Conservation (phyloP, 2,888 invertebrate genomes). For the Stenichneumon culpator region DNA sequence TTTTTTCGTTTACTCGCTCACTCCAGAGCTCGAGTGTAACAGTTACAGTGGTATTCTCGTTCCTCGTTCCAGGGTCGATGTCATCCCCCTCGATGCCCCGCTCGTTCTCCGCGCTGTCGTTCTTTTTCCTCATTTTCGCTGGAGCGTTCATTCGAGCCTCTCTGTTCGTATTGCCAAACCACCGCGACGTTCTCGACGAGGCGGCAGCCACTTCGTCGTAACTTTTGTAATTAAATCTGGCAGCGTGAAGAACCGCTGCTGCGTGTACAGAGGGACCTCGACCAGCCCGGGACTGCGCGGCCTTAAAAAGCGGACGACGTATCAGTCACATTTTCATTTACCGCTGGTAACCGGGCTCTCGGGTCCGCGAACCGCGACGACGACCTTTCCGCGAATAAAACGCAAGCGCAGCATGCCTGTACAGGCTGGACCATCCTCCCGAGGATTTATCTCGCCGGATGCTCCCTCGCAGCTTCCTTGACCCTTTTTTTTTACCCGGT, state of each 20-base stretch:
- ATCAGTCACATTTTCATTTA: conserved; percentile 68
- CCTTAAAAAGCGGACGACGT: conserved; percentile 64
- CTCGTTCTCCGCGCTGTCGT: conserved; percentile 30
- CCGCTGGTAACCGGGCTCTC: conserved; percentile 16
- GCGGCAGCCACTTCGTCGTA: conserved; percentile 72
- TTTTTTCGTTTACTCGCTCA: conserved; percentile 17
- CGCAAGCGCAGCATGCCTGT: neutral
- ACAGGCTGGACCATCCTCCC: neutral
- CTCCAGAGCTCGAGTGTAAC: conserved; percentile 30
- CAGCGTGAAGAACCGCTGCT: neutral
- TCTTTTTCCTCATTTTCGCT: conserved; percentile 51
- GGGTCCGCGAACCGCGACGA: neutral
- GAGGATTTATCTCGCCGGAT: neutral
- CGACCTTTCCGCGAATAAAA: neutral
- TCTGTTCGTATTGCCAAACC: conserved; percentile 52
- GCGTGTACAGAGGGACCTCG: neutral
- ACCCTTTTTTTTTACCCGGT: neutral
- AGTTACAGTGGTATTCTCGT: conserved; percentile 11
- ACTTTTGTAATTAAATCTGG: conserved; percentile 76
- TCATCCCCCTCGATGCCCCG: conserved; percentile 44
- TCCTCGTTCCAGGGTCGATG: conserved; percentile 40
- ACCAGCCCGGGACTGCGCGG: conserved; percentile 38
- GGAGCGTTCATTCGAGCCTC: conserved; percentile 44
- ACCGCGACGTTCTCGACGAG: conserved; percentile 55
- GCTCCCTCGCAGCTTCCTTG: conserved; percentile 2